Evolutionary conservation across 2,888 invertebrate species (phyloP).

Genomic region (Drosophila histrio): DNA sequence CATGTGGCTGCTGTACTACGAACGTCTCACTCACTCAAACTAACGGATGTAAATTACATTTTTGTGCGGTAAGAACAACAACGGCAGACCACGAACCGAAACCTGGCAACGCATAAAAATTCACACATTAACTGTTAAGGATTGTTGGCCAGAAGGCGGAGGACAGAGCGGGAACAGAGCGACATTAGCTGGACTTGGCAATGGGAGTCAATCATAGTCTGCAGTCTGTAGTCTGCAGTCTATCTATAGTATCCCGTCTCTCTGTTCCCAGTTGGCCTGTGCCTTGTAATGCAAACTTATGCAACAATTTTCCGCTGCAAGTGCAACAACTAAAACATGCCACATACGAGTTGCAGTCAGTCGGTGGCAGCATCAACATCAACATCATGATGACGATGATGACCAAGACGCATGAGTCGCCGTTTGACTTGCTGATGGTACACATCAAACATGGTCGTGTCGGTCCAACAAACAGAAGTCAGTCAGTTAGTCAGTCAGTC

Average conservation of each 20-base stretch:
- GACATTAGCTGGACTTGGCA: slow-evolving; percentile 37
- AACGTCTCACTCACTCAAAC: slow-evolving; percentile 54
- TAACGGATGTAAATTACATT: slow-evolving; percentile 80
- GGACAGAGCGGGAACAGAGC: slow-evolving; percentile 4
- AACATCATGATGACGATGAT: slow-evolving; percentile 52
- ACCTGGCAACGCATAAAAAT: slow-evolving; percentile 79
- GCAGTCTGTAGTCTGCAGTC: not conserved
- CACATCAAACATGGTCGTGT: slow-evolving; percentile 79
- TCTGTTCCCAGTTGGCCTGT: slow-evolving; percentile 41
- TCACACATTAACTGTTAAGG: slow-evolving; percentile 80
- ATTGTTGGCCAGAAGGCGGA: slow-evolving; percentile 39
- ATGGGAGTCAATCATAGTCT: slow-evolving; percentile 67
- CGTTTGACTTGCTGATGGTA: slow-evolving; percentile 66
- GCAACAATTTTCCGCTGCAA: slow-evolving; percentile 76
- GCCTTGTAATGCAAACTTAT: slow-evolving; percentile 70
- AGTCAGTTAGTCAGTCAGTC: slow-evolving; percentile 76
- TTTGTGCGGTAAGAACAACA: slow-evolving; percentile 74
- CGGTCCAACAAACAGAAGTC: slow-evolving; percentile 80
- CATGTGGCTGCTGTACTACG: slow-evolving; percentile 3
- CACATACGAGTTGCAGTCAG: slow-evolving; percentile 40
- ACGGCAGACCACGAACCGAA: slow-evolving; percentile 49
- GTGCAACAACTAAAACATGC: slow-evolving; percentile 71
- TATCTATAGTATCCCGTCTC: not conserved
- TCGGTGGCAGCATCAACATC: slow-evolving; percentile 29
- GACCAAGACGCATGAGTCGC: slow-evolving; percentile 60